phyloP scores from a whole-genome alignment of 1,140 invertebrate genomes.

The Rhagoletis pomonella region DNA sequence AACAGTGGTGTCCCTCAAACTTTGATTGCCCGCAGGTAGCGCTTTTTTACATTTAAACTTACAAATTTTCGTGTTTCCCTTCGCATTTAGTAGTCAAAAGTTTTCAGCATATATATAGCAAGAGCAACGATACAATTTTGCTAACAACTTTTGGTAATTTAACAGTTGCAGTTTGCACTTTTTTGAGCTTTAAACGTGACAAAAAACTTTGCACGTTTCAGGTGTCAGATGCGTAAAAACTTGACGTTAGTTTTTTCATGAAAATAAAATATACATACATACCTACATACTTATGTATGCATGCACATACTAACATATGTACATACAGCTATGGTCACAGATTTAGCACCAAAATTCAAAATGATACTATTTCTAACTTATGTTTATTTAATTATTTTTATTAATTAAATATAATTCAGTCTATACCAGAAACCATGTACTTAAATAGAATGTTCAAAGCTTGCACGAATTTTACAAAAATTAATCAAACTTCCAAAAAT shows the following conservation, averaged over 20 bases:
- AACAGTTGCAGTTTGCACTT: background rate
- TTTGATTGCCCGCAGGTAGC: conserved; percentile 6
- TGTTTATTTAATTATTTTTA: too few species aligned
- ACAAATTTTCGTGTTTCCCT: background rate
- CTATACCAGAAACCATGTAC: conserved; percentile 1
- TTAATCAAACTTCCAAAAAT: too few species aligned
- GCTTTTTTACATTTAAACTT: background rate
- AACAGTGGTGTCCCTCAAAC: background rate
- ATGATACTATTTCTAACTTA: too few species aligned
- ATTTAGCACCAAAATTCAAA: too few species aligned
- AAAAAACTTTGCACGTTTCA: background rate
- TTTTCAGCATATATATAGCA: background rate
- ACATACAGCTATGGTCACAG: too few species aligned
- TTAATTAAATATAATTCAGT: background rate
- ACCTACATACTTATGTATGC: background rate
- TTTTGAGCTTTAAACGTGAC: conserved; percentile 21
- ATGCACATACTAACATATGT: background rate
- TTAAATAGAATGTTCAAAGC: background rate
- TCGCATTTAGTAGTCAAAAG: too few species aligned
- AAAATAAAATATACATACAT: background rate
- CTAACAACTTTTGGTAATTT: conserved; percentile 11
- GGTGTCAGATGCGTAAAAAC: background rate
- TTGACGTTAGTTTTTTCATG: background rate
- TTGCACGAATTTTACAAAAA: too few species aligned
- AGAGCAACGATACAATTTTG: conserved; percentile 5